Base-by-base conservation (phyloP, 2,113 vertebrate genomes). In the Penelope pileata region DNA sequence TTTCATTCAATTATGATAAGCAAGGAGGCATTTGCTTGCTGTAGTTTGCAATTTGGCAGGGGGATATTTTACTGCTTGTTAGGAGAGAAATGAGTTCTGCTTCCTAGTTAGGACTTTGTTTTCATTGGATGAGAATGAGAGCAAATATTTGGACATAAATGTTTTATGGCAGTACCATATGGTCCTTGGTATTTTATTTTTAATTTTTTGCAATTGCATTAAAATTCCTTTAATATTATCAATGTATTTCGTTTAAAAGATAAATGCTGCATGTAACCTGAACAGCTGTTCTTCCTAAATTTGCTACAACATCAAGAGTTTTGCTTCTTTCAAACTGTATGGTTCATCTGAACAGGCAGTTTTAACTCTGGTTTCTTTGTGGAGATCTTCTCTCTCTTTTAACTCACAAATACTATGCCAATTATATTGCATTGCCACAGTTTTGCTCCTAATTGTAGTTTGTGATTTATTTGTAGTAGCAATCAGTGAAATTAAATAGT, bases 71-170 rank as follows among this genome's bases (percentile, higher is more conserved):
- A 87, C 54, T 4, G 1, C 54, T 94, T 95, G 59, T 93, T 91
- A 83, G 56, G 43, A 94, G 53, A 89, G 82, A 93, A 96, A 91
- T 77, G 70, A 92, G 59, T 93, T 95, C 84, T 91, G 87, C 72
- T 96, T 97, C 72, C 68, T 93, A 70, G 94, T 67, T 92, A 85
- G 72, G 64, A 88, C 76, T 95, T 94, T 96, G 87, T 93, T 96
- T 96, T 96, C 62, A 78, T 82, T 96, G 93, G 90, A 95, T 83
- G 50, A 90, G 82, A 91, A 95, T 70, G 54, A 93, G 91, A 94
- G 87, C 85, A 97, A 97, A 96, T 95, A 94, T 96, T 96, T 96
- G 94, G 93, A 91, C 72, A 72, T 96, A 95, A 96, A 94, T 83
- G 91, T 90, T 96, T 96, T 95, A 94, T 91, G 94, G 95, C 85